phyloP scores from a whole-genome alignment of 2,113 vertebrate species.

The Mustela lutreola region DNA sequence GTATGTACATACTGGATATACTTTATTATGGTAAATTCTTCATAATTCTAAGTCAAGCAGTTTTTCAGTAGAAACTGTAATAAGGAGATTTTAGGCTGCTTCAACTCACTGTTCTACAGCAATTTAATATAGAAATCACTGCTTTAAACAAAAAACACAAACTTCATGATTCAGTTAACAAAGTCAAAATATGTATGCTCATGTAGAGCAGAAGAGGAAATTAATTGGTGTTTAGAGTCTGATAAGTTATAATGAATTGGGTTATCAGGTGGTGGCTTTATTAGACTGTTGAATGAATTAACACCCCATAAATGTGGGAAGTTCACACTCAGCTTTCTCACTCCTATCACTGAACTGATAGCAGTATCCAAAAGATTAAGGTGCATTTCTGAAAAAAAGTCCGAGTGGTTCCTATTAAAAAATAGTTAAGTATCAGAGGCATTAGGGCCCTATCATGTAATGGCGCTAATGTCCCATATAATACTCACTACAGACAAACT shows the following conservation, averaged over 20 bases:
- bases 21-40: conserved; percentile 22
- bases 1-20: not conserved
- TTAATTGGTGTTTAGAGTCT: conserved; percentile 52
- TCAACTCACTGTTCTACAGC: not conserved
- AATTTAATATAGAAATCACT: not conserved
- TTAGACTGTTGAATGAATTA: conserved; percentile 68
- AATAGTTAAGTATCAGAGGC: conserved; percentile 11
- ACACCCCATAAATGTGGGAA: conserved; percentile 41
- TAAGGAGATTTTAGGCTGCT: conserved; percentile 26
- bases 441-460: not conserved
- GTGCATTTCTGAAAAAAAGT: conserved; percentile 46
- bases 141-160: not conserved
- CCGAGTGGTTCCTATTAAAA: conserved; percentile 45
- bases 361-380: conserved; percentile 53
- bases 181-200: conserved; percentile 12
- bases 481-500: conserved; percentile 11
- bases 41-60: conserved; percentile 4
- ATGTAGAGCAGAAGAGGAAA: conserved; percentile 35
- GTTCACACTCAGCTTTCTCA: conserved; percentile 53
- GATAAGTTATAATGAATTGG: conserved; percentile 42
- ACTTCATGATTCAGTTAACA: conserved; percentile 33
- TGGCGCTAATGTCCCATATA: not conserved
- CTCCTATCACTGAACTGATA: conserved; percentile 14
- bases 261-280: conserved; percentile 64
- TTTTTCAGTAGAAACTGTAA: conserved; percentile 48